Evolutionary conservation across 2,888 invertebrate species (phyloP).

Genomic region (Shargacucullia verbasci): DNA sequence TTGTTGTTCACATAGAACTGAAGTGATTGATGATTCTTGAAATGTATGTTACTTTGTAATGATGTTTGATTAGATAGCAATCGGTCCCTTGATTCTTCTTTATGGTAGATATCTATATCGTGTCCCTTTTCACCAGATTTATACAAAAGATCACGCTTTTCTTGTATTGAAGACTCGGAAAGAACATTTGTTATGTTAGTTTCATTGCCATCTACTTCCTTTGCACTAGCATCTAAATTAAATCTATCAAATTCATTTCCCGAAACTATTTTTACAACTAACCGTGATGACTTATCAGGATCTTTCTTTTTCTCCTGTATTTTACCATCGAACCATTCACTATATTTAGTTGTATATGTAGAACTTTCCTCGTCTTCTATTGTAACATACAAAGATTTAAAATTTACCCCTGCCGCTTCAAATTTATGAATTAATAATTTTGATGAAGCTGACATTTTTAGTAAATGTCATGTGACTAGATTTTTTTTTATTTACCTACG

Average conservation of each 20-base stretch:
- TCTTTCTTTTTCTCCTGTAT: slow-evolving; percentile 68
- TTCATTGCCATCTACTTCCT: slow-evolving; percentile 59
- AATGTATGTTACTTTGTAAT: slow-evolving; percentile 34
- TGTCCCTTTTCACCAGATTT: slow-evolving; percentile 25
- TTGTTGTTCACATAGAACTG: slow-evolving; percentile 37
- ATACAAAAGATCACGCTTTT: slow-evolving; percentile 29
- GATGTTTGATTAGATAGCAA: slow-evolving; percentile 26
- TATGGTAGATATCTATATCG: slow-evolving; percentile 25
- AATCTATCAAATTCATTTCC: slow-evolving; percentile 71
- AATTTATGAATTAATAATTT: slow-evolving; percentile 84
- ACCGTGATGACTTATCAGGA: slow-evolving; percentile 70
- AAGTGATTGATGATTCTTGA: slow-evolving; percentile 30
- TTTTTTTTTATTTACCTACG: slow-evolving; percentile 16
- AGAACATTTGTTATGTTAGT: slow-evolving; percentile 45
- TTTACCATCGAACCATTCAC: slow-evolving; percentile 78
- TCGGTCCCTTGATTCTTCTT: slow-evolving; percentile 29
- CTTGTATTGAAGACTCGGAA: slow-evolving; percentile 26
- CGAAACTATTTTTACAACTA: slow-evolving; percentile 80
- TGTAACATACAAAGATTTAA: slow-evolving; percentile 76
- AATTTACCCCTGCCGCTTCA: slow-evolving; percentile 72
- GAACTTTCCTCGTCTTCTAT: slow-evolving; percentile 69
- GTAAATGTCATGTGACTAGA: slow-evolving; percentile 44
- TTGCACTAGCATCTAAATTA: slow-evolving; percentile 78
- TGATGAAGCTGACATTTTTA: slow-evolving; percentile 77
- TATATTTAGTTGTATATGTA: slow-evolving; percentile 65